phyloP scores from a whole-genome alignment of 2,888 invertebrate species.

The Brachyptera risi region DNA sequence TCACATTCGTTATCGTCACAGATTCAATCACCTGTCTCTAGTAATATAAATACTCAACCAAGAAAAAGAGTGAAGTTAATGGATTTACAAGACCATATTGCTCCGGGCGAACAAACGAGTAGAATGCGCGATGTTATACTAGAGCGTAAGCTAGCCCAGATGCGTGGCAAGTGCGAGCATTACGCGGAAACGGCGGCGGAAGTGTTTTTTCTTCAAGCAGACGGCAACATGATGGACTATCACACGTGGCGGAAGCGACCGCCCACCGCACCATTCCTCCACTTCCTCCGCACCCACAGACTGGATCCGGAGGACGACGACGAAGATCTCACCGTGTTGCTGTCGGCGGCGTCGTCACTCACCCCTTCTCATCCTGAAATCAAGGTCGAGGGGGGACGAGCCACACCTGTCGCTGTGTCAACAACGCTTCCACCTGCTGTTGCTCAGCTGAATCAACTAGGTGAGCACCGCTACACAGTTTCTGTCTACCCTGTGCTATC shows the following conservation, averaged over 20 bases:
- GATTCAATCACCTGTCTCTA: conserved; percentile 35
- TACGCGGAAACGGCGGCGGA: conserved; percentile 74
- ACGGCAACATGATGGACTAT: conserved; percentile 86
- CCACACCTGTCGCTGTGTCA: conserved; percentile 57
- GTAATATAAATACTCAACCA: conserved; percentile 42
- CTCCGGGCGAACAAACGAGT: conserved; percentile 50
- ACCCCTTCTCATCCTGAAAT: conserved; percentile 52
- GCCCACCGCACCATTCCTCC: conserved; percentile 66
- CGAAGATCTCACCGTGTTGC: conserved; percentile 43
- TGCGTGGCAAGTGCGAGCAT: conserved; percentile 66
- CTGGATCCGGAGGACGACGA: conserved; percentile 58
- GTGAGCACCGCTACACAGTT: conserved; percentile 46
- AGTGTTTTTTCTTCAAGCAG: conserved; percentile 80
- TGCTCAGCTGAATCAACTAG: conserved; percentile 57
- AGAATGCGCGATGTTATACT: conserved; percentile 55
- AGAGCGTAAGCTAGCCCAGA: conserved; percentile 64
- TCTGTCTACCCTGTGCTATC: no score
- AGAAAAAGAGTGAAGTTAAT: conserved; percentile 48
- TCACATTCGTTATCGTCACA: conserved; percentile 27
- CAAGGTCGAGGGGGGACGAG: conserved; percentile 55
- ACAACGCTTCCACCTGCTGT: conserved; percentile 58
- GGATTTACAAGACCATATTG: conserved; percentile 44
- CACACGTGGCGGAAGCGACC: conserved; percentile 78
- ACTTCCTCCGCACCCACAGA: conserved; percentile 69
- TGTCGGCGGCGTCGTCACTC: conserved; percentile 36